Conservation (phyloP, 2,888 invertebrate species). For the Drosophila stalkeri region DNA sequence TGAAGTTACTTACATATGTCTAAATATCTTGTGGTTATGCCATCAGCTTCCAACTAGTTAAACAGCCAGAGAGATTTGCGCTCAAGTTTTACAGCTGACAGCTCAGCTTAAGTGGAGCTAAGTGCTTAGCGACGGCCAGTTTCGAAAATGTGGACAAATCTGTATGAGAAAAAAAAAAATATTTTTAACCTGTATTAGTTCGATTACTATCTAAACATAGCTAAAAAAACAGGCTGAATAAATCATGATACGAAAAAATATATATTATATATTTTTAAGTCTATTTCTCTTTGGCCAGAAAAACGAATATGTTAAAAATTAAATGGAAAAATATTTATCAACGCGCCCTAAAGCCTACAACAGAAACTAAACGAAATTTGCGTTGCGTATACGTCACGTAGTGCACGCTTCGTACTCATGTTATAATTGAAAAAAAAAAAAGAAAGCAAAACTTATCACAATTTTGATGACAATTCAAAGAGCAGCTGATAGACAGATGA, state of each 20-base stretch:
- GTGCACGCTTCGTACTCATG: neutral
- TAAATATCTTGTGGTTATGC: constrained; percentile 5
- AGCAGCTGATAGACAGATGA: constrained; percentile 15
- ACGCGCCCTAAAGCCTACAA: constrained; percentile 8
- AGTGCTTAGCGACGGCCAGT: neutral
- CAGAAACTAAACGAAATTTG: neutral
- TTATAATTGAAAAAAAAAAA: constrained; percentile 1
- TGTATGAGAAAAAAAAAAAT: neutral
- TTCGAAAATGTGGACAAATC: neutral
- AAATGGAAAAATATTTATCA: neutral
- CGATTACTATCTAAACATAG: neutral
- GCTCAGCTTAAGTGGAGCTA: constrained; percentile 37
- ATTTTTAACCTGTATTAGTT: neutral
- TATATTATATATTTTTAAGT: neutral
- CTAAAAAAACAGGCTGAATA: neutral
- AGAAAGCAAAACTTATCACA: constrained; percentile 1
- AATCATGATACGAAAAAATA: neutral
- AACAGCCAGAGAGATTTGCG: constrained; percentile 29
- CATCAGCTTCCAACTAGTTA: constrained; percentile 36
- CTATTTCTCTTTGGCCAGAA: no score
- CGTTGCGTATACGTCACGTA: constrained; percentile 24
- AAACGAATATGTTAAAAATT: neutral
- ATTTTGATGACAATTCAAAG: constrained; percentile 20
- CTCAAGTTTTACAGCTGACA: constrained; percentile 40
- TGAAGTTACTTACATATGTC: constrained; percentile 27